These are phyloP conservation scores for Oxyruncus cristatus DNA, from an alignment of 2,113 vertebrate genomes.

Conservation along the genomic window DNA sequence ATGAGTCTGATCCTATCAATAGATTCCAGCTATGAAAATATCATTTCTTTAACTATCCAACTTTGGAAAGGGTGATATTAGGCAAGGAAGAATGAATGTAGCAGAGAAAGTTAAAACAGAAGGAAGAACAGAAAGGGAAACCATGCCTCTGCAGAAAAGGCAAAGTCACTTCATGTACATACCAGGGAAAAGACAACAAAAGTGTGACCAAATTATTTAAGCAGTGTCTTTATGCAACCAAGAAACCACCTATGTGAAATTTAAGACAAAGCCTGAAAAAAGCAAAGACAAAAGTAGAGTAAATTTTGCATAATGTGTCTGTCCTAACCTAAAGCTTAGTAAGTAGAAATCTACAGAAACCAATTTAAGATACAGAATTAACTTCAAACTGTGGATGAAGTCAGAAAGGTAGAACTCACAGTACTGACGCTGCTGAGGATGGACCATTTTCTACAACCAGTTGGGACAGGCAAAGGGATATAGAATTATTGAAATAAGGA, in stretches of 20 bases:
- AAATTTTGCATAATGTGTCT: background rate
- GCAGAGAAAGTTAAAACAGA: background rate
- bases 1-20: background rate
- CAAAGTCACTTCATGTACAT: background rate
- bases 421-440: background rate
- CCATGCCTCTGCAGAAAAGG: background rate
- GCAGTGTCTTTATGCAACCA: background rate
- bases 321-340: background rate
- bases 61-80: background rate
- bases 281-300: background rate
- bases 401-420: background rate
- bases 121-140: background rate
- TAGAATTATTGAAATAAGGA: background rate
- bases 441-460: background rate
- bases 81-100: background rate
- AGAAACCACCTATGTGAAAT: background rate
- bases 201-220: background rate
- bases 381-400: background rate
- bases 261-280: background rate
- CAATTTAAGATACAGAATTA: background rate
- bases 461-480: background rate
- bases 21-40: background rate
- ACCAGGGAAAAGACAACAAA: background rate
- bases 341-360: background rate
- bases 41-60: background rate